Evolutionary conservation across 2,888 invertebrate species (phyloP), one percentile per base, ranked within the genome.

Genomic region (Carpatolechia fugitivella): DNA sequence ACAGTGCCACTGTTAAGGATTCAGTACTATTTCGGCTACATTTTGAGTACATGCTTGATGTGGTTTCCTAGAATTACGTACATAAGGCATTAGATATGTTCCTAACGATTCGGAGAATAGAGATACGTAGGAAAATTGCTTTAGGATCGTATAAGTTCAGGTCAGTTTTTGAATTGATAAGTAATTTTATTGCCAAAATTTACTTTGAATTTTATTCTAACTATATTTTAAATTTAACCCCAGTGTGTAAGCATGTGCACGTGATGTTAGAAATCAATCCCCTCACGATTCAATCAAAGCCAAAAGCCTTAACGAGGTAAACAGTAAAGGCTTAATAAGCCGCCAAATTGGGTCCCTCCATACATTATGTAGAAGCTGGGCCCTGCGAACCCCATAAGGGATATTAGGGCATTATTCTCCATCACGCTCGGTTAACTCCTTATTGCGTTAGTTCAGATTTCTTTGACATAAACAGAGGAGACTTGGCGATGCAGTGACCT

Each of bases 331-430:
- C 41, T 56, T 56, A 56, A 56, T 56, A 56, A 48, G 30, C 52
- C 41, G 29, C 33, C 24, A 56, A 56, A 56, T 56, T 56, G 52
- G 52, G 52, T 52, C 51, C 56, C 38, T 24, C 47, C 52, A 56
- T 56, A 38, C 56, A 38, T 35, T 52, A 52, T 52, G 56, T 41
- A 56, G 52, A 10, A 14, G 47, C 38, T 53, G 10, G 24, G 44
- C 24, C 16, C 31, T 18, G 48, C 35, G 13, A 16, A 31, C 44
- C 44, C 38, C 52, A 29, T 52, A 41, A 41, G 40, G 56, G 52
- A 52, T 56, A 56, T 52, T 56, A 52, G 52, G 33, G 31, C 56
- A 56, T 56, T 56, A 52, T 35, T 52, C 52, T 52, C 52, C 52
- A 56, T 56, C 56, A 49, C 52, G 35, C 33, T 14, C 18, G 38